A percentile compares a stretch with the other conserved stretches of the same genome.
Conservation (phyloP, 2,113 vertebrate species). For the Acanthochromis polyacanthus region DNA sequence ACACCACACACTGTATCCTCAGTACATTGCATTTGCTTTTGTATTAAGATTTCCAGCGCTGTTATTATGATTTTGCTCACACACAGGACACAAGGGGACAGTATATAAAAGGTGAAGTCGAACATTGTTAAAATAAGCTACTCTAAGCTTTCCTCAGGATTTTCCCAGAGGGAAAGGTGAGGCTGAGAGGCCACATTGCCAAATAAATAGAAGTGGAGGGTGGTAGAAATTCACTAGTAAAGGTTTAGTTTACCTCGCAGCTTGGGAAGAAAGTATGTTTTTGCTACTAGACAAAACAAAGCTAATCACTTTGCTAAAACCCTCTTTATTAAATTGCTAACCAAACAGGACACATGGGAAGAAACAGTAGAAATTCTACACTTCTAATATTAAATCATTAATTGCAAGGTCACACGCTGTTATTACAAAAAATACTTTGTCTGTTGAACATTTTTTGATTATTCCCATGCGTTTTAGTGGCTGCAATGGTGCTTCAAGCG, state of each 20-base stretch:
- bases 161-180: conserved; percentile 23
- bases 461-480: background rate
- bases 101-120: conserved; percentile 29
- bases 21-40: conserved; percentile 12
- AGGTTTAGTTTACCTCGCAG: background rate
- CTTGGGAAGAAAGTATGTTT: conserved; percentile 4
- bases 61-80: conserved; percentile 31
- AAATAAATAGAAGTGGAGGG: conserved; percentile 9
- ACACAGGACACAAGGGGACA: conserved; percentile 20
- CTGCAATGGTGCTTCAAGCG: background rate
- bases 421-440: too few species aligned
- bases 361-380: background rate
- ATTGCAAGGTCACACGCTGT: background rate
- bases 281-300: background rate
- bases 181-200: conserved; percentile 2
- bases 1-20: background rate
- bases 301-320: too few species aligned
- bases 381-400: background rate
- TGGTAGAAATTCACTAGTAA: background rate
- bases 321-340: background rate
- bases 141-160: conserved; percentile 33
- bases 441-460: background rate
- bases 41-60: conserved; percentile 16
- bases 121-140: conserved; percentile 50
- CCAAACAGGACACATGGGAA: background rate